Evolutionary conservation across 2,888 invertebrate species (phyloP).

Genomic region (Pterostichus madidus): DNA sequence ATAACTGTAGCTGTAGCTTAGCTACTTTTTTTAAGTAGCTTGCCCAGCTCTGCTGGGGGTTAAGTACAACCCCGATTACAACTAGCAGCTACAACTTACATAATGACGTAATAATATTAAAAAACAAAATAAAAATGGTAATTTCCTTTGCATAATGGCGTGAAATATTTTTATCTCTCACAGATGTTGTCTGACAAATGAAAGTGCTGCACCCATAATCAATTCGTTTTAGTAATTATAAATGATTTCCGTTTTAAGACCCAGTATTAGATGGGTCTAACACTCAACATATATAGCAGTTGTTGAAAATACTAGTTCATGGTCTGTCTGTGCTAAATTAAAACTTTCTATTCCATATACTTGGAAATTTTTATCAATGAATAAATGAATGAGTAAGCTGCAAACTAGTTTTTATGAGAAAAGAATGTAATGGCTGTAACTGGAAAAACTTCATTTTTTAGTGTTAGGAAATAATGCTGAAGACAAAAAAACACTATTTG

Average conservation of each 20-base stretch:
- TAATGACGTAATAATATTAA: too few species aligned
- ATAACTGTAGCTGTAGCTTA: too few species aligned
- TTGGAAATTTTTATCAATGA: slow-evolving; percentile 58
- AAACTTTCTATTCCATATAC: slow-evolving; percentile 57
- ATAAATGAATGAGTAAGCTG: slow-evolving; percentile 45
- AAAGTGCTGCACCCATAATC: slow-evolving; percentile 17
- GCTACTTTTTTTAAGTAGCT: too few species aligned
- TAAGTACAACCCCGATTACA: too few species aligned
- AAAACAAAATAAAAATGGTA: too few species aligned
- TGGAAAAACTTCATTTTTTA: slow-evolving; percentile 34
- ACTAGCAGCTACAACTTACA: too few species aligned
- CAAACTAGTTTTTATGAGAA: slow-evolving; percentile 26
- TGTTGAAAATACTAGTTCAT: slow-evolving; percentile 37
- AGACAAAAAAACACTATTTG: too few species aligned
- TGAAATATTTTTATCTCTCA: too few species aligned
- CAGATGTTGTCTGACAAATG: not conserved
- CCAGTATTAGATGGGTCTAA: not conserved
- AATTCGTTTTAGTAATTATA: slow-evolving; percentile 18
- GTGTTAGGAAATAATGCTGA: too few species aligned
- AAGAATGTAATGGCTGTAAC: slow-evolving; percentile 8
- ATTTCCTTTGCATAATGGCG: too few species aligned
- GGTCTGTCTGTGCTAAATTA: slow-evolving; percentile 34
- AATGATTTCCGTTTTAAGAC: slow-evolving; percentile 31
- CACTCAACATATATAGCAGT: not conserved
- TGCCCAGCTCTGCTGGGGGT: too few species aligned